These are phyloP conservation scores for Clunio marinus DNA, from an alignment of 2,888 invertebrate species.

Conservation along the genomic window DNA sequence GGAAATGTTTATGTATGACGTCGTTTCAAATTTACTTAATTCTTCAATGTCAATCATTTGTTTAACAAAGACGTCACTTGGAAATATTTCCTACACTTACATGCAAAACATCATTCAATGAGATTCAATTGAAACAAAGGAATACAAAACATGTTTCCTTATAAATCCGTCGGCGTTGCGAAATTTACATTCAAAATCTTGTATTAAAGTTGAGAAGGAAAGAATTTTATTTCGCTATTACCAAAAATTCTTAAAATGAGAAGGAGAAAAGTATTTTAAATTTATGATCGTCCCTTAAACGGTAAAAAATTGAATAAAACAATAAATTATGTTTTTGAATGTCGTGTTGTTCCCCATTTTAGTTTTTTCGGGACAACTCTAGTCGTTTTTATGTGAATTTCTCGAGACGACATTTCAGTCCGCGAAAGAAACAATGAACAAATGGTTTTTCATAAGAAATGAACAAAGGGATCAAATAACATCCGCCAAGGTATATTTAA, in stretches of 20 bases:
- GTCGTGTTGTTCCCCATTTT: not conserved
- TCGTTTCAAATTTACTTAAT: too few species aligned
- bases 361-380: not conserved
- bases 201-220: not conserved
- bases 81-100: too few species aligned
- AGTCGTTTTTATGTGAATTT: constrained; percentile 5
- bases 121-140: too few species aligned
- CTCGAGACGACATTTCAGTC: not conserved
- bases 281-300: constrained; percentile 18
- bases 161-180: not conserved
- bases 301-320: constrained; percentile 24
- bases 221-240: not conserved
- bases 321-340: constrained; percentile 24
- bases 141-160: not conserved
- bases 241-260: not conserved
- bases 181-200: not conserved
- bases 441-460: constrained; percentile 13
- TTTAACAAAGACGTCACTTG: too few species aligned
- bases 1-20: too few species aligned
- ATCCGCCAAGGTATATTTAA: constrained; percentile 26
- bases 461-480: constrained; percentile 34
- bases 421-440: constrained; percentile 35
- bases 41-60: too few species aligned
- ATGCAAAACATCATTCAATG: too few species aligned
- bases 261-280: too few species aligned